phyloP scores from a whole-genome alignment of 2,113 vertebrate genomes.

The Tragulus kanchil region DNA sequence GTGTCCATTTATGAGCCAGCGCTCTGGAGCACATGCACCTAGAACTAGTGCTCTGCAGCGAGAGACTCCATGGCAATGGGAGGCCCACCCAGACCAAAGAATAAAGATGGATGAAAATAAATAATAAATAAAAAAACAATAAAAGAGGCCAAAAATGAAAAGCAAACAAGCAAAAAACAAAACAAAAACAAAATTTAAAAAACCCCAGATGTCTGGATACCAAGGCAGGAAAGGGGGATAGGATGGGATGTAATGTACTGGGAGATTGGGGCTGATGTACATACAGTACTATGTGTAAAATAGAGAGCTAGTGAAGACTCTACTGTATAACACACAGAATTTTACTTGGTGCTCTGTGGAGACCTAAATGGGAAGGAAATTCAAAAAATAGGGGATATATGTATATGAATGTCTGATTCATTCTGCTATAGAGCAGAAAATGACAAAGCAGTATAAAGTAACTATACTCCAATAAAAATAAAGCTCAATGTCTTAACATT shows the following conservation, averaged over 20 bases:
- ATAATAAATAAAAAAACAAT: too few species aligned
- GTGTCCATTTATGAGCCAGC: too few species aligned
- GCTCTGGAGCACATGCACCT: too few species aligned
- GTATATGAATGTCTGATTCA: background rate
- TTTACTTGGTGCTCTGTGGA: background rate
- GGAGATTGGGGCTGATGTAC: background rate
- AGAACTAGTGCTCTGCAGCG: too few species aligned
- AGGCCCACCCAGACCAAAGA: too few species aligned
- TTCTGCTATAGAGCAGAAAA: background rate
- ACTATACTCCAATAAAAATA: background rate
- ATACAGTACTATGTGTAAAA: background rate
- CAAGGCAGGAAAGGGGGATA: background rate
- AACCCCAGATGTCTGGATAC: background rate
- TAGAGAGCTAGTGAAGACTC: background rate
- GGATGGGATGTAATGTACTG: background rate
- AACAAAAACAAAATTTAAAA: too few species aligned
- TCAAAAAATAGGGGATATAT: background rate
- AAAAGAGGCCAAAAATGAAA: too few species aligned
- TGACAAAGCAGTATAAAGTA: background rate
- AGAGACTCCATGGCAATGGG: too few species aligned
- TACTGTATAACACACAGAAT: background rate
- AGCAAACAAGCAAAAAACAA: too few species aligned
- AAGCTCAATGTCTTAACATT: background rate
- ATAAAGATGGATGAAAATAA: too few species aligned
- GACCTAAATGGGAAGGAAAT: background rate